Conservation (phyloP, 2,113 vertebrate genomes). For the Tinamus guttatus region DNA sequence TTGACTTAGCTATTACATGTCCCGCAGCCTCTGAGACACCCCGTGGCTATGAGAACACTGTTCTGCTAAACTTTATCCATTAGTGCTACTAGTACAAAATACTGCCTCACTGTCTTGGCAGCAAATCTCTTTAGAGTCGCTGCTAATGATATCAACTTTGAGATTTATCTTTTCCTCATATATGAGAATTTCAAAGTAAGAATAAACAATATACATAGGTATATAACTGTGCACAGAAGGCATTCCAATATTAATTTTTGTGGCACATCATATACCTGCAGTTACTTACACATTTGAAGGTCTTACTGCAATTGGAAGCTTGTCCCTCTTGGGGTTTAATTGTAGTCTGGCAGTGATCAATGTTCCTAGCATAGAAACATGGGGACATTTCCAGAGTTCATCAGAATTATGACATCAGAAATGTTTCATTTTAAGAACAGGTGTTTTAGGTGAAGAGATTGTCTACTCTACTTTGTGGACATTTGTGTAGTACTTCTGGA, state of each 20-base stretch:
- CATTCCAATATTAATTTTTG: neutral
- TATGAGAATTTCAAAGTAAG: neutral
- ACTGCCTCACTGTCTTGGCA: neutral
- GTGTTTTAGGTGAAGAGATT: neutral
- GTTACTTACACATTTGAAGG: neutral
- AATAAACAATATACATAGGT: neutral
- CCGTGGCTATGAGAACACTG: neutral
- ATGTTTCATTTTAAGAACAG: neutral
- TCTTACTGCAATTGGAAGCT: neutral
- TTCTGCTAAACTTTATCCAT: neutral
- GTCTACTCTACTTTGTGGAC: neutral
- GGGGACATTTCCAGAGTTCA: neutral
- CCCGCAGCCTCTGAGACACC: neutral
- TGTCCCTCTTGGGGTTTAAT: neutral
- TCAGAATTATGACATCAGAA: neutral
- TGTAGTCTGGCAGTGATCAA: neutral
- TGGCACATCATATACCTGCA: neutral
- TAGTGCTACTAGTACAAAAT: neutral
- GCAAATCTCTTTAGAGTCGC: neutral
- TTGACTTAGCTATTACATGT: neutral
- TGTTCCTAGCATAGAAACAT: fast-evolving
- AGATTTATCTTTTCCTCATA: neutral
- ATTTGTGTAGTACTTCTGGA: neutral
- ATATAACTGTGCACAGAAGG: neutral
- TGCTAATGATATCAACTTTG: neutral